These are phyloP conservation scores for Xyrauchen texanus DNA, from an alignment of 2,113 vertebrate genomes.

Conservation along the genomic window DNA sequence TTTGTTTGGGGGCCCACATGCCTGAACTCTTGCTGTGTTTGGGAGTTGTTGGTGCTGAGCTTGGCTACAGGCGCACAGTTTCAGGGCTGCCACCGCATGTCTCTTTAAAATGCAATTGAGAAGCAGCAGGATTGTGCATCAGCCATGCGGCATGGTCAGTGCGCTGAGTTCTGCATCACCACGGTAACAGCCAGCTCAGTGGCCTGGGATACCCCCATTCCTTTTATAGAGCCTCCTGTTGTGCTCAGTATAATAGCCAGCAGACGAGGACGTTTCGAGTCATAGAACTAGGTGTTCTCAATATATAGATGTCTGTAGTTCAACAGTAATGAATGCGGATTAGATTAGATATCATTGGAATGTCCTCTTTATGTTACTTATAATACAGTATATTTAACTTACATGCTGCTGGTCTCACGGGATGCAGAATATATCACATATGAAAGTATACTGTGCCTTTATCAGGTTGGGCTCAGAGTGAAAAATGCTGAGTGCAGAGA, in stretches of 20 bases:
- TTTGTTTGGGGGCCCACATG: constrained; percentile 48
- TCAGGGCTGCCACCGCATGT: neutral
- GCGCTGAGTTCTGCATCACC: constrained; percentile 66
- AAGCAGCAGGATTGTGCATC: constrained; percentile 53
- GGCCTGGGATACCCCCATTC: constrained; percentile 3
- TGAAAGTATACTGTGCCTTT: neutral
- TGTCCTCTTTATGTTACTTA: too few relatives aligned
- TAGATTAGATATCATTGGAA: too few relatives aligned
- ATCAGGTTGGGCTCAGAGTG: neutral
- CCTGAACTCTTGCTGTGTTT: constrained; percentile 33
- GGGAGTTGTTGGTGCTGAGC: constrained; percentile 24
- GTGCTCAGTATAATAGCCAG: constrained; percentile 8
- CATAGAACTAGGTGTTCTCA: neutral
- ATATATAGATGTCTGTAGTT: neutral
- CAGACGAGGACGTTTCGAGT: neutral
- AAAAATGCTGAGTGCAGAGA: constrained; percentile 17
- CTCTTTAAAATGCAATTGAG: constrained; percentile 15
- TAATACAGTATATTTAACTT: too few relatives aligned
- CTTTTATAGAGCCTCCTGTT: neutral
- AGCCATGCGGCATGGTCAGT: constrained; percentile 67
- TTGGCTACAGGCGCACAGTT: constrained; percentile 7
- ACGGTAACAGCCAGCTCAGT: constrained; percentile 56
- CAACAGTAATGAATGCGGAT: too few relatives aligned
- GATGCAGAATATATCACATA: too few relatives aligned
- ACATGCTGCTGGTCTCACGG: too few relatives aligned